Evolutionary conservation across 2,113 vertebrate genomes (phyloP).

Genomic region (Orycteropus afer): DNA sequence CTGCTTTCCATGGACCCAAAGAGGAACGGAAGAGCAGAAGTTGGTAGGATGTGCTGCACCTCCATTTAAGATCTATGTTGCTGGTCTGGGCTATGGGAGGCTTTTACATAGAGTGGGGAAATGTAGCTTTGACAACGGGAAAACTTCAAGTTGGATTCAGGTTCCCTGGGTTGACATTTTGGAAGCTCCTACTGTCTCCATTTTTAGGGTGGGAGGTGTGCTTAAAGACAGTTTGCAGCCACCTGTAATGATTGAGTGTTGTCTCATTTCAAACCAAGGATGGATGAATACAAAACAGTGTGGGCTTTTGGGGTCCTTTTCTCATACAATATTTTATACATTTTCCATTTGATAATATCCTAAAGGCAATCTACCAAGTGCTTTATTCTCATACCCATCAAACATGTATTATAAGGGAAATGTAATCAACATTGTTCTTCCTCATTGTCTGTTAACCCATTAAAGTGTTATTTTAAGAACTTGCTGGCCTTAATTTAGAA

Average conservation of each 20-base stretch:
- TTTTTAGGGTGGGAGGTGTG: neutral
- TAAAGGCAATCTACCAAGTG: neutral
- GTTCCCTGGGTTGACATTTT: neutral
- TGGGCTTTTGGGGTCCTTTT: neutral
- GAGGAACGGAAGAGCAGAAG: neutral
- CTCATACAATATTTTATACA: neutral
- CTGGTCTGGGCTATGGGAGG: neutral
- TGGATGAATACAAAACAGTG: neutral
- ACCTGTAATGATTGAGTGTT: neutral
- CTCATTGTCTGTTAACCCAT: constrained; percentile 35
- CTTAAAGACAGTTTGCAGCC: neutral
- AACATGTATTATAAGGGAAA: neutral
- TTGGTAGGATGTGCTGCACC: neutral
- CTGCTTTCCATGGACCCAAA: neutral
- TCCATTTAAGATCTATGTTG: neutral
- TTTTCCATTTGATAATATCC: constrained; percentile 22
- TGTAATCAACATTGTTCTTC: constrained; percentile 12
- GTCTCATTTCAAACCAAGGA: neutral
- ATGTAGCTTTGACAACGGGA: neutral
- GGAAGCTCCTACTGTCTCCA: neutral
- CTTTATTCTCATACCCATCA: neutral
- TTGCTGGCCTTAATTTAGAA: neutral
- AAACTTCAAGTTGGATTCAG: neutral
- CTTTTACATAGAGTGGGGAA: neutral
- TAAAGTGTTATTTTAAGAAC: constrained; percentile 60